Evolutionary conservation across 2,113 vertebrate species (phyloP), one percentile per base, ranked within the genome.

Genomic region (Carettochelys insculpta): DNA sequence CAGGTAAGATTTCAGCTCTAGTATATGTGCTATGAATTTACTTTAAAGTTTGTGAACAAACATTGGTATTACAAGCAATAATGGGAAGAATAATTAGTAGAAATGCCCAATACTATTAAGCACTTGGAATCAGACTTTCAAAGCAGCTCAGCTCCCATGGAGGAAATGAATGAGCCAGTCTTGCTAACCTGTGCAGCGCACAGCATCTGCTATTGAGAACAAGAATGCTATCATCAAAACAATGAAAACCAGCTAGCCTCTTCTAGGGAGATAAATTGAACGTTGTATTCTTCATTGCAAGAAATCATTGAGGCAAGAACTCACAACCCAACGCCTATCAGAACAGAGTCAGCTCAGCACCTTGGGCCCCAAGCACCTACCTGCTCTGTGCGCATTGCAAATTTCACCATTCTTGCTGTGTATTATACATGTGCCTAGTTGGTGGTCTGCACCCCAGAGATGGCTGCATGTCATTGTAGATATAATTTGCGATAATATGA

Each of bases 1-100:
- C 19, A 5, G 19, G 97, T 97, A 95, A 96, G 95, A 89, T 81
- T 61, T 75, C 85, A 92, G 27, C 9, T 53, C 27, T 81, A 47
- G 3, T 65, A 61, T 41, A 82, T 90, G 17, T 88, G 16, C 41
- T 88, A 90, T 34, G 22, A 29, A 1, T 0, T 79, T 50, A 27
- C 7, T 47, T 80, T 1, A 41, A 2, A 41, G 2, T 41, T 77
- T 92, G 92, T 45, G 80, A 56, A 2, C 20, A n/a, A 73, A 25
- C 14, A 17, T 61, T 61, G 31, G 31, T 61, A 61, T 16, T 61
- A 61, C 14, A 34, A 14, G 29, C 29, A 34, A 34, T 61, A 61
- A 61, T 16, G 6, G 56, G 5, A 61, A 61, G 29, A 61, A 16
- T 34, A 34, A 82, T 50, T 25, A 11, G 8, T 24, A 27, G 47